These are phyloP conservation scores for Calameuta pallipes DNA, from an alignment of 2,888 invertebrate species.

Conservation along the genomic window DNA sequence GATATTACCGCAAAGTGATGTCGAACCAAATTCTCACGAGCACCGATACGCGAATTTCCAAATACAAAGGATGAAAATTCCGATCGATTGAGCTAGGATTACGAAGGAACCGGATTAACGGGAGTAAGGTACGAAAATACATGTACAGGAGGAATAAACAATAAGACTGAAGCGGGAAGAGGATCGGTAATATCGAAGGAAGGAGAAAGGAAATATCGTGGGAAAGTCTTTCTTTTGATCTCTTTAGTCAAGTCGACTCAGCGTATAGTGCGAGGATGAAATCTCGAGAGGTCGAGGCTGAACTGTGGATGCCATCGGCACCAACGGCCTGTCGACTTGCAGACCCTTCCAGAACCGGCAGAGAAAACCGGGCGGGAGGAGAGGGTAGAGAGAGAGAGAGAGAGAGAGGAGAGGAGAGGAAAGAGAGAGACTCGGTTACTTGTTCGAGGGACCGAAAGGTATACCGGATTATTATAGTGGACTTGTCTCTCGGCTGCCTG, in stretches of 20 bases:
- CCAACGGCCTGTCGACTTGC: slow-evolving; percentile 30
- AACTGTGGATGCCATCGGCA: slow-evolving; percentile 40
- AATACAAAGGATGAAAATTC: background rate
- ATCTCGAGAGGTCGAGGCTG: slow-evolving; percentile 32
- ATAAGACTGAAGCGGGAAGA: background rate
- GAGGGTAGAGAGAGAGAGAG: background rate
- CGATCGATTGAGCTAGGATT: background rate
- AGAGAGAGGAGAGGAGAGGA: background rate
- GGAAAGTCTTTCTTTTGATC: background rate
- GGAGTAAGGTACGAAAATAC: slow-evolving; percentile 4
- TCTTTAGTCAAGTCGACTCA: background rate
- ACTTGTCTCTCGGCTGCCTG: background rate
- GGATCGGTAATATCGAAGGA: slow-evolving; percentile 1
- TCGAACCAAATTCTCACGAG: background rate
- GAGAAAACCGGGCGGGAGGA: slow-evolving; percentile 16
- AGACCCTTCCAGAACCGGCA: slow-evolving; percentile 20
- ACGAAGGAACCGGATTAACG: background rate
- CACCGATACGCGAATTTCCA: background rate
- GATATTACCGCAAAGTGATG: background rate
- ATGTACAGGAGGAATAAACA: background rate
- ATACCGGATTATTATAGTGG: slow-evolving; percentile 23
- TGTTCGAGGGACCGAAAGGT: background rate
- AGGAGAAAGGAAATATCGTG: slow-evolving; percentile 2
- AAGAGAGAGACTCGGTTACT: background rate
- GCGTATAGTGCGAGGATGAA: slow-evolving; percentile 24